Evolutionary conservation across 2,797 vertebrate genomes (phyloP).

Genomic region (Anabas testudineus): DNA sequence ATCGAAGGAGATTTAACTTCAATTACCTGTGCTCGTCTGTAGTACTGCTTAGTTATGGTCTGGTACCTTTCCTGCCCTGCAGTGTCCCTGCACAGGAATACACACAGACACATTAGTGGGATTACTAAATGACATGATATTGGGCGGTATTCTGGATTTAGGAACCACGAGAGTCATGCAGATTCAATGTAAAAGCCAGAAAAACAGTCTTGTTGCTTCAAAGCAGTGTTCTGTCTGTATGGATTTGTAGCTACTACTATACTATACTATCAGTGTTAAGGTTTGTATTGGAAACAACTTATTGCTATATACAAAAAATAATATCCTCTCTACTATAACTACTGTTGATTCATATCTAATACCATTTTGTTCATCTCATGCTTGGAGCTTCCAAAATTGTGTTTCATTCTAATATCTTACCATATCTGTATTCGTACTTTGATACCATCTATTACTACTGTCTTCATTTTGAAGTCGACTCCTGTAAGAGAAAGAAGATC

Average conservation of each 20-base stretch:
- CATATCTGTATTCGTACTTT: conserved; percentile 99
- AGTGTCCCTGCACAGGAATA: conserved; percentile 89
- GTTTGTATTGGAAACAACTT: too few relatives aligned
- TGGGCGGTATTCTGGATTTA: not conserved
- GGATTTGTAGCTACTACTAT: too few relatives aligned
- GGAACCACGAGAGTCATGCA: not conserved
- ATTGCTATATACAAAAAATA: not conserved
- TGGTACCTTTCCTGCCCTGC: conserved; percentile 97
- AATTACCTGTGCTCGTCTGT: conserved; percentile 93
- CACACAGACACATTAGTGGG: conserved; percentile 1
- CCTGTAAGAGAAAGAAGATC: conserved; percentile 80
- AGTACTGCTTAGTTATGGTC: conserved; percentile 99
- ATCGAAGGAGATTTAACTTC: not conserved
- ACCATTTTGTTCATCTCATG: conserved; percentile 1
- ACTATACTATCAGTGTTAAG: too few relatives aligned
- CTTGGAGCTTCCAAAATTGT: not conserved
- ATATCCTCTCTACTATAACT: not conserved
- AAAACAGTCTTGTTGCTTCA: too few relatives aligned
- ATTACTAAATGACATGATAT: not conserved
- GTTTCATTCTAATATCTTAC: conserved; percentile 82
- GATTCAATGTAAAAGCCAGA: too few relatives aligned
- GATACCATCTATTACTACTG: conserved; percentile 95
- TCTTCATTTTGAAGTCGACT: conserved; percentile 99
- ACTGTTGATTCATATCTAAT: conserved; percentile 2
- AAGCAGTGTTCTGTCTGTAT: too few relatives aligned